These are phyloP conservation scores for Euphonia xanthogaster DNA, from an alignment of 2,797 vertebrate genomes.

Conservation along the genomic window DNA sequence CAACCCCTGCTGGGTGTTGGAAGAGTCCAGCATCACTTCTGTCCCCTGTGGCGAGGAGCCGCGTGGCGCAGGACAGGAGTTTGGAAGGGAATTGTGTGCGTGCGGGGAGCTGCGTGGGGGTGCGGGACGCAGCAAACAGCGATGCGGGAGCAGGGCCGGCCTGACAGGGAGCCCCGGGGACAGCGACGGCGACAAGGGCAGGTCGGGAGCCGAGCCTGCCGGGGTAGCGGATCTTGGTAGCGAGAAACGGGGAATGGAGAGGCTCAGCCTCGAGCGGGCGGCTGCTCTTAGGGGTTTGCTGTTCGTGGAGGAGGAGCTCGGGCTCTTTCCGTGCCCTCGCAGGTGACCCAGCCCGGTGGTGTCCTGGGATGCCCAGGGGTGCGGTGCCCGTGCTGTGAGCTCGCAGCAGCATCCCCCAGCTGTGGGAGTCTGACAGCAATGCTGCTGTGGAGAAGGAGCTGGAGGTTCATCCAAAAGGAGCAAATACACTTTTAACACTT, in stretches of 20 bases:
- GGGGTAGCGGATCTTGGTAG: fast-evolving
- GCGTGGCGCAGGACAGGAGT: background rate
- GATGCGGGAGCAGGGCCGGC: background rate
- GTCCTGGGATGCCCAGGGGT: fast-evolving
- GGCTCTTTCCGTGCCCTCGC: background rate
- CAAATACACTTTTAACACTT: background rate
- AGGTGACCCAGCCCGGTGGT: background rate
- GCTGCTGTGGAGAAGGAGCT: background rate
- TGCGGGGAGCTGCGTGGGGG: background rate
- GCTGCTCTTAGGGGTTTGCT: background rate
- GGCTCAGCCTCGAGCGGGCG: background rate
- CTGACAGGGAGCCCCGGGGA: background rate
- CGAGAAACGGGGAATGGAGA: fast-evolving
- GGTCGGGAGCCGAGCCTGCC: background rate
- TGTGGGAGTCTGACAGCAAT: background rate
- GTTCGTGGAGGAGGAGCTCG: background rate
- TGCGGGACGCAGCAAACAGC: background rate
- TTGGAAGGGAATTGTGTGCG: background rate
- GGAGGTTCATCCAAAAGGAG: background rate
- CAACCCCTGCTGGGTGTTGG: fast-evolving
- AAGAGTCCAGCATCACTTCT: background rate
- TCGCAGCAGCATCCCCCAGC: background rate
- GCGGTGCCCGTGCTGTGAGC: background rate
- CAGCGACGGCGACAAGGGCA: background rate
- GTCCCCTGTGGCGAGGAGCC: background rate